These are phyloP conservation scores for Agrochola circellaris DNA, from an alignment of 2,888 invertebrate species.

Conservation along the genomic window DNA sequence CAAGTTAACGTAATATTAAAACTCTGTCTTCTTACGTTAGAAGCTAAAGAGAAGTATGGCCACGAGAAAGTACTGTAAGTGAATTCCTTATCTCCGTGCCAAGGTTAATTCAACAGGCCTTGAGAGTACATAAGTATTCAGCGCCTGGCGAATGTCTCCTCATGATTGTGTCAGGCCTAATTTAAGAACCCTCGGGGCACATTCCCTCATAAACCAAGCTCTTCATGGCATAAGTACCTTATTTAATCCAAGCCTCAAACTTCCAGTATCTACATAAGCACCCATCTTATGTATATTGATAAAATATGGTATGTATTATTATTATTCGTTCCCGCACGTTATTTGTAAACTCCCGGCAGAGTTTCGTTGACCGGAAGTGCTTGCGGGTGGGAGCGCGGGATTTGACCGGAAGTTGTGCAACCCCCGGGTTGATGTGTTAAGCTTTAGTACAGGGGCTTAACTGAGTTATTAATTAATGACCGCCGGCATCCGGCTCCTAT, in stretches of 20 bases:
- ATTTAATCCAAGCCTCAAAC: slow-evolving; percentile 55
- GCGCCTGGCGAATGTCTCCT: slow-evolving; percentile 67
- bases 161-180: slow-evolving; percentile 71
- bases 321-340: slow-evolving; percentile 62
- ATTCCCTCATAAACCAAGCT: slow-evolving; percentile 62
- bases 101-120: slow-evolving; percentile 67
- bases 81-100: slow-evolving; percentile 65
- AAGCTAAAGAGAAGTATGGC: slow-evolving; percentile 38
- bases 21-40: slow-evolving; percentile 13
- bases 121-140: slow-evolving; percentile 64
- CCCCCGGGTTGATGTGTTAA: slow-evolving; percentile 86
- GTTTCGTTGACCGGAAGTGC: slow-evolving; percentile 87
- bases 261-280: slow-evolving; percentile 25
- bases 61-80: slow-evolving; percentile 63
- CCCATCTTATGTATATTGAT: slow-evolving; percentile 50
- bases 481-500: slow-evolving; percentile 80
- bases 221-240: slow-evolving; percentile 56
- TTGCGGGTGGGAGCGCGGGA: slow-evolving; percentile 84
- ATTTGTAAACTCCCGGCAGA: slow-evolving; percentile 77
- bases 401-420: slow-evolving; percentile 87
- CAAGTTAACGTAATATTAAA: slow-evolving; percentile 31
- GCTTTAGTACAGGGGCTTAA: slow-evolving; percentile 84
- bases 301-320: slow-evolving; percentile 56
- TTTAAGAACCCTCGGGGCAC: slow-evolving; percentile 67
- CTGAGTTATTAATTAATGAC: slow-evolving; percentile 88